Evolutionary conservation across 2,888 invertebrate species (phyloP).

Genomic region (Eupithecia exiguata): DNA sequence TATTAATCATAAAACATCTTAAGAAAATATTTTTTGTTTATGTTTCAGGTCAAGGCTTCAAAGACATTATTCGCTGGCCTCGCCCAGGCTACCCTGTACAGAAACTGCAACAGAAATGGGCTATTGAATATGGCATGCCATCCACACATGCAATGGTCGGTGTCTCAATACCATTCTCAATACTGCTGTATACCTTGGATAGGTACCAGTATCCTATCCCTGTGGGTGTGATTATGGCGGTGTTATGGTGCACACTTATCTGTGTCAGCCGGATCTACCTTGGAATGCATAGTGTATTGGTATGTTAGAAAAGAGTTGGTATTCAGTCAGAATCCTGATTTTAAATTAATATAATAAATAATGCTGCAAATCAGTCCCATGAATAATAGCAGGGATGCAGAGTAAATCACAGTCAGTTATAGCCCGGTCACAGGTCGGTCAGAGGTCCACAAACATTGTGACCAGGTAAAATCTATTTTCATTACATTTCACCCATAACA

Average conservation of each 20-base stretch:
- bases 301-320: constrained; percentile 71
- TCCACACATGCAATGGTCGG: constrained; percentile 97
- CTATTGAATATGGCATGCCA: constrained; percentile 96
- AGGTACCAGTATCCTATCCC: constrained; percentile 89
- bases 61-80: constrained; percentile 94
- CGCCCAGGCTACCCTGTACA: constrained; percentile 93
- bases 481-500: too few relatives aligned
- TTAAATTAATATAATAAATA: too few relatives aligned
- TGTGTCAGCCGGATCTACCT: constrained; percentile 94
- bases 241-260: constrained; percentile 89
- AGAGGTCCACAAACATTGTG: too few relatives aligned
- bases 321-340: too few relatives aligned
- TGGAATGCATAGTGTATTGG: constrained; percentile 96
- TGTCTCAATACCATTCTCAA: constrained; percentile 93
- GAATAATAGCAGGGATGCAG: too few relatives aligned
- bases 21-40: constrained; percentile 4
- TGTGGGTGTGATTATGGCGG: constrained; percentile 84
- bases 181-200: constrained; percentile 90
- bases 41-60: constrained; percentile 93
- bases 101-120: constrained; percentile 93
- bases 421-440: too few relatives aligned
- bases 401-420: too few relatives aligned
- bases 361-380: too few relatives aligned
- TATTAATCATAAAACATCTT: neutral
- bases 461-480: too few relatives aligned